phyloP scores from a whole-genome alignment of 30 jellyfish, hydroid and myxozoan species.

The Turritopsis rubra region DNA sequence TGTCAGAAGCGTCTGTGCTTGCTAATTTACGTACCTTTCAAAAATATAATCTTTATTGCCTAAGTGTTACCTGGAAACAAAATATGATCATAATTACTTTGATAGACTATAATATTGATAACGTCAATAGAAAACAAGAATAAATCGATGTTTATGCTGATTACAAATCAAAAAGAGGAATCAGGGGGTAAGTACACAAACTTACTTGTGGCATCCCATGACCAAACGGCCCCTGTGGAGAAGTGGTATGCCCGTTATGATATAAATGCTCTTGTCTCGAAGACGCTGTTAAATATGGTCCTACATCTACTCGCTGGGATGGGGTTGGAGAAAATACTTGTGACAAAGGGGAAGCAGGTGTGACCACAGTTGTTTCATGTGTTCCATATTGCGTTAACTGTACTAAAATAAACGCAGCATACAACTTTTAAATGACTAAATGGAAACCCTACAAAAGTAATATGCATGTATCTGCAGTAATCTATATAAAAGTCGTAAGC shows the following conservation, averaged over 20 bases:
- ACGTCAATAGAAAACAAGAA: too few relatives aligned
- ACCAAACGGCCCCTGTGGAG: conserved; percentile 27
- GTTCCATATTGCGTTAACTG: conserved; percentile 13
- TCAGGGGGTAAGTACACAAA: too few relatives aligned
- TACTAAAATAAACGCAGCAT: neutral
- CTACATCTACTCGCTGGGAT: conserved; percentile 20
- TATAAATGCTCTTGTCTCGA: conserved; percentile 26
- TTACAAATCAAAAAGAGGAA: neutral
- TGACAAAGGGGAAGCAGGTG: conserved; percentile 29
- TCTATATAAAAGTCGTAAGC: neutral
- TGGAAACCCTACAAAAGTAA: too few relatives aligned
- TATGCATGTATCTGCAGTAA: too few relatives aligned
- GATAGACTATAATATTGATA: too few relatives aligned
- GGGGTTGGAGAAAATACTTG: conserved; percentile 26
- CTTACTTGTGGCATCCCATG: conserved; percentile 27
- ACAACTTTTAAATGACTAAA: too few relatives aligned
- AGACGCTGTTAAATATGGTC: neutral
- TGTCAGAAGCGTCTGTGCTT: neutral
- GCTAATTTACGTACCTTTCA: neutral
- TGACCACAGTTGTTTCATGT: neutral
- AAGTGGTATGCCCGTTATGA: conserved; percentile 26
- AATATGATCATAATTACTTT: neutral
- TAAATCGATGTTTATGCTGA: too few relatives aligned
- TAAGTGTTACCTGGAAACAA: neutral
- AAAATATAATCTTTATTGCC: neutral